Base-by-base conservation (phyloP, 2,888 invertebrate genomes). In the Apamea crenata region DNA sequence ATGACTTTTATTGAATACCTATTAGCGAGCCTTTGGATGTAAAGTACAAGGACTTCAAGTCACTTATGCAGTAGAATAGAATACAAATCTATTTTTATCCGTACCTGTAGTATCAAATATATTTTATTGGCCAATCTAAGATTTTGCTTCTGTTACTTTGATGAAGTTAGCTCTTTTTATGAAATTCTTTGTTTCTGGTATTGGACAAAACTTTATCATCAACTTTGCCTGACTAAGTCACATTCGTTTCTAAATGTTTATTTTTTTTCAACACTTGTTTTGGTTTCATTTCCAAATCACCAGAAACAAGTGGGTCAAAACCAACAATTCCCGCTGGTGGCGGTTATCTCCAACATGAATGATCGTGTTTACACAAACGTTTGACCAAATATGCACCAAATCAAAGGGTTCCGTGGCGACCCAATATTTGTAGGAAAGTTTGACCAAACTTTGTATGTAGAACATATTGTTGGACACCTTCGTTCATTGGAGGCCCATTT, bases 351-450 rank as follows among this genome's bases (percentile, higher is more conserved):
- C 78, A 84, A 87, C 87, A 91, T 90, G 87, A 90, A 91, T 91
- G 90, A 91, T 89, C 74, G 61, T 92, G 76, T 91, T 92, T 89
- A 87, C 85, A 74, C 83, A 83, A 84, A 85, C 89, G 82, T 91
- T 91, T 89, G 87, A 77, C 79, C 83, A 89, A 84, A 90, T 87
- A 90, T 83, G 85, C 78, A 72, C 87, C 83, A 88, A 91, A 89
- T 91, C 91, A 92, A 92, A 92, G 90, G 90, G 92, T 84, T 91
- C 91, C 92, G 91, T 84, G 87, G 71, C 77, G 78, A 78, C 83
- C 89, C 89, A 91, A 91, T 93, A 88, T 93, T 93, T 92, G 91
- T 80, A 76, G 86, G 89, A 90, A 90, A 88, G 88, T 91, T 90
- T 87, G 91, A 80, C 81, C 89, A 92, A 91, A 92, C 88, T 87